Conservation (phyloP, 2,888 invertebrate genomes). For the Tenthredo amoena region DNA sequence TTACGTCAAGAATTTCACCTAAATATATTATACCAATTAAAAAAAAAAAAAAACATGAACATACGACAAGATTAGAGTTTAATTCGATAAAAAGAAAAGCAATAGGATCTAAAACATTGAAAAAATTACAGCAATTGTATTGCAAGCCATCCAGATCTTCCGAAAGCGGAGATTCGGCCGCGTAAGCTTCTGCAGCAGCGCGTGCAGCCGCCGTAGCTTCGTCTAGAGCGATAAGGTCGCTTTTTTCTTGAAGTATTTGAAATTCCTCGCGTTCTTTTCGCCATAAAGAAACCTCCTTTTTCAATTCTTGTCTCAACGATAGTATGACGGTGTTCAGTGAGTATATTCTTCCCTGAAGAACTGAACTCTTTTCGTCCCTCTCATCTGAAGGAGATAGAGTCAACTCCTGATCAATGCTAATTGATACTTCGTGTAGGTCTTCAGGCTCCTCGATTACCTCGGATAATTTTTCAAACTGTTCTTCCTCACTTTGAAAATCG, state of each 20-base stretch:
- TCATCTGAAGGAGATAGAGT: slow-evolving; percentile 52
- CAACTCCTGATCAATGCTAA: slow-evolving; percentile 42
- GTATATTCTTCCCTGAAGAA: slow-evolving; percentile 69
- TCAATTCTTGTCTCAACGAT: slow-evolving; percentile 68
- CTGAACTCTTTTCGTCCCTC: slow-evolving; percentile 57
- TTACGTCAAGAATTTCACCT: slow-evolving; percentile 61
- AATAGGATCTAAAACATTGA: background rate
- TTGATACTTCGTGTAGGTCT: slow-evolving; percentile 51
- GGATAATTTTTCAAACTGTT: slow-evolving; percentile 62
- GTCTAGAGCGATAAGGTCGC: slow-evolving; percentile 63
- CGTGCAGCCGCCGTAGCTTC: slow-evolving; percentile 67
- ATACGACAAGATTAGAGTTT: background rate
- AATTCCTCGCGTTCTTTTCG: slow-evolving; percentile 72
- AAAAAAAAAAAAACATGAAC: slow-evolving; percentile 9
- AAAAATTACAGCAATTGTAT: background rate
- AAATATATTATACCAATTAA: background rate
- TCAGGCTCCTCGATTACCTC: slow-evolving; percentile 64
- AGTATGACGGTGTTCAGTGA: slow-evolving; percentile 69
- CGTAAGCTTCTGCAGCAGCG: slow-evolving; percentile 67
- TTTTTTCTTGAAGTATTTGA: slow-evolving; percentile 62
- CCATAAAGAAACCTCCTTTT: slow-evolving; percentile 73
- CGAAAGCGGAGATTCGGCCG: slow-evolving; percentile 66
- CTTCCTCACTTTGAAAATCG: slow-evolving; percentile 59
- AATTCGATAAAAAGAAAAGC: background rate
- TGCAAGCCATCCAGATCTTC: slow-evolving; percentile 60